Evolutionary conservation across 2,888 invertebrate genomes (phyloP), one percentile per base, ranked within the genome.

Genomic region (Aleiodes leptofemur): DNA sequence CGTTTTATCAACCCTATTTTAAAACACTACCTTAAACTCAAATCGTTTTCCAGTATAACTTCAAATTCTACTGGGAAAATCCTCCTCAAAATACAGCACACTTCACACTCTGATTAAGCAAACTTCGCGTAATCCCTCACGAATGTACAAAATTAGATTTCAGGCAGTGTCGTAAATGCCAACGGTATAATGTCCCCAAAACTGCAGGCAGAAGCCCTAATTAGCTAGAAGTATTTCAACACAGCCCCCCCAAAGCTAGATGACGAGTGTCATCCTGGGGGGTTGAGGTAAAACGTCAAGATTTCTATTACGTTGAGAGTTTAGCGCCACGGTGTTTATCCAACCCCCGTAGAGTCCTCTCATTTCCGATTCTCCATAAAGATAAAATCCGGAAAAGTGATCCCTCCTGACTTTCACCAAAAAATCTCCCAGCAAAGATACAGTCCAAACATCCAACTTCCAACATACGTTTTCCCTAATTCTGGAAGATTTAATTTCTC

Each of bases 181-280:
- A 31, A 53, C 69, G 61, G 53, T 59, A 38, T 51, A 34, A 69
- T 55, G 61, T 61, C 48, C 48, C 69, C 50, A 48, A 50, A 43
- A 55, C 50, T 31, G 74, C 70, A 71, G 82, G 83, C 81, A 78
- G 80, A 77, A 77, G 80, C 80, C 82, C 85, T 86, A 86, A 86
- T 86, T 86, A 64, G 13, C 64, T 53, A 11, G 16, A 34, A 16
- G n/a, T 29, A 31, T 23, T 14, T 61, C 29, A 59, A 29, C 31
- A 31, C 23, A 23, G 23, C 23, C 11, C 14, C 16, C 23, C 29
- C n/a, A n/a, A 13, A 23, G 23, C 48, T 34, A 77, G 81, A 72
- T 86, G 84, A 85, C 84, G 80, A 82, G 77, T 80, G 80, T 34
- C 83, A 86, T 86, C 86, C 86, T 83, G 82, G 76, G 53, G 69